Evolutionary conservation across 2,797 vertebrate genomes (phyloP).

Genomic region (Hirundo rustica): DNA sequence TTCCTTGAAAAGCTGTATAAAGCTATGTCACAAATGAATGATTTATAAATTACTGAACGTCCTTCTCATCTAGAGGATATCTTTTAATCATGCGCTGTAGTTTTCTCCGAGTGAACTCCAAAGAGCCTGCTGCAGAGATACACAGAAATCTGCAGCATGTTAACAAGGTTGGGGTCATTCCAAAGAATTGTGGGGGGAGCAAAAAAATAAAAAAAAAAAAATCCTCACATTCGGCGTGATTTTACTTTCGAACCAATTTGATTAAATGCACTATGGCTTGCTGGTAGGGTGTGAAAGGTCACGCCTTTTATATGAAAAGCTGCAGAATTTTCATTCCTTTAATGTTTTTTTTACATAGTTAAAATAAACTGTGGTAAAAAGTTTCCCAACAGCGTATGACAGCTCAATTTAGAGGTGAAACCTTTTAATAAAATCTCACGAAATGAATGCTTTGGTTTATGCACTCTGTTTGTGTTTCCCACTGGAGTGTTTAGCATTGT

Average conservation of each 20-base stretch:
- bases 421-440: slow-evolving; percentile 81
- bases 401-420: slow-evolving; percentile 83
- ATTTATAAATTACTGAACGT: slow-evolving; percentile 79
- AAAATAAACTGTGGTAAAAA: slow-evolving; percentile 79
- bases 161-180: slow-evolving; percentile 76
- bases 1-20: slow-evolving; percentile 76
- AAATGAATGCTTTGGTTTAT: slow-evolving; percentile 80
- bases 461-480: slow-evolving; percentile 78
- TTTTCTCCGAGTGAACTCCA: slow-evolving; percentile 67
- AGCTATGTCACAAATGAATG: slow-evolving; percentile 77
- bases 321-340: slow-evolving; percentile 75
- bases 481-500: slow-evolving; percentile 74
- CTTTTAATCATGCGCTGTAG: slow-evolving; percentile 73
- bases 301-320: slow-evolving; percentile 60
- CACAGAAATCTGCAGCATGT: slow-evolving; percentile 67
- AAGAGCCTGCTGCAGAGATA: slow-evolving; percentile 62
- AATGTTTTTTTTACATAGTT: slow-evolving; percentile 75
- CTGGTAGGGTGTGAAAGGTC: slow-evolving; percentile 72
- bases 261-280: slow-evolving; percentile 73
- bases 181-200: slow-evolving; percentile 54
- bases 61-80: slow-evolving; percentile 77
- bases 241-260: slow-evolving; percentile 73
- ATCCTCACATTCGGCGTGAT: slow-evolving; percentile 50
- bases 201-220: slow-evolving; percentile 51
- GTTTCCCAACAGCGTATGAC: slow-evolving; percentile 75